These are phyloP conservation scores for Alces alces DNA, from an alignment of 2,113 vertebrate genomes.

Conservation along the genomic window DNA sequence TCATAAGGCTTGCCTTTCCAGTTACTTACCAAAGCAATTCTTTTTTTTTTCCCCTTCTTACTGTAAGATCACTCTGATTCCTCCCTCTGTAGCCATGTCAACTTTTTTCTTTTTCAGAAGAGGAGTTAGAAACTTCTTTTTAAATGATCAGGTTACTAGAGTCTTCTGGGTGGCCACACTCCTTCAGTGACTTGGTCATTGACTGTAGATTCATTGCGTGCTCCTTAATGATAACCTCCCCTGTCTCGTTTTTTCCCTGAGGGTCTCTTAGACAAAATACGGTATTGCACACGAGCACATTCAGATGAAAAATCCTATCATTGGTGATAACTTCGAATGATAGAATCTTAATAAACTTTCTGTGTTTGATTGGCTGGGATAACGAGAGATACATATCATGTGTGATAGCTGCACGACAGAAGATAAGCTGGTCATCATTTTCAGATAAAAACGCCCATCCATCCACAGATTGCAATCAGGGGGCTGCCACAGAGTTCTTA, in stretches of 20 bases:
- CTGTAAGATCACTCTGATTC: not conserved
- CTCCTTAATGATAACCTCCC: conserved; percentile 62
- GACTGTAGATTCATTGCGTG: not conserved
- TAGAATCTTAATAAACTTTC: conserved; percentile 85
- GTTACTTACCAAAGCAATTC: not conserved
- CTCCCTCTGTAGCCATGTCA: not conserved
- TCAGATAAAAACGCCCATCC: conserved; percentile 82
- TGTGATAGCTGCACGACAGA: conserved; percentile 71
- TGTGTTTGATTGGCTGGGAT: conserved; percentile 82
- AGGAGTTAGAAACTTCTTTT: not conserved
- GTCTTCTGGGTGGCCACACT: not conserved
- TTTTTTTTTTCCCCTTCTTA: not conserved
- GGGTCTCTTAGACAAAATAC: conserved; percentile 71
- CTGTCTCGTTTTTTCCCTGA: conserved; percentile 43
- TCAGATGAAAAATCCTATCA: conserved; percentile 76
- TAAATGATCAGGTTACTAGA: not conserved
- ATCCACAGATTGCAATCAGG: conserved; percentile 81
- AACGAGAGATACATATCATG: conserved; percentile 79
- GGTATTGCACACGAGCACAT: conserved; percentile 62
- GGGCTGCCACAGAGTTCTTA: conserved; percentile 69
- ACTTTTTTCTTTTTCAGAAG: not conserved
- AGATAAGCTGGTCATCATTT: conserved; percentile 83
- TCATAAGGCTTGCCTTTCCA: not conserved
- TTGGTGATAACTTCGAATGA: conserved; percentile 75
- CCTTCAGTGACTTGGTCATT: not conserved